Evolutionary conservation across 2,888 invertebrate species (phyloP).

Genomic region (Ochropleura leucogaster): DNA sequence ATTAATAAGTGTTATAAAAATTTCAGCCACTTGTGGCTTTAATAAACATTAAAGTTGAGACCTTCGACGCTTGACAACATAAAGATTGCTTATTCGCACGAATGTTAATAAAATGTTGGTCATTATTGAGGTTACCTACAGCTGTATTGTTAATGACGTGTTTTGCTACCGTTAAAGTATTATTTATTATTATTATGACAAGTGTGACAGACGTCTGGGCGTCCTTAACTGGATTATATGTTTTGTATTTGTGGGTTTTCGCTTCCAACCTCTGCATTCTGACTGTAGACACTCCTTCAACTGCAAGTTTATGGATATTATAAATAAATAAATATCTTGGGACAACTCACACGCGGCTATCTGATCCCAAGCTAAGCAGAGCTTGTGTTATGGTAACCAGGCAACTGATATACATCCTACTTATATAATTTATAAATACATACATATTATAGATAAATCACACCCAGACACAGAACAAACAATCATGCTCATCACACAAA

Average conservation of each 20-base stretch:
- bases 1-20: constrained; percentile 17
- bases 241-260: constrained; percentile 63
- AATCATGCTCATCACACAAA: too few species aligned
- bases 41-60: constrained; percentile 42
- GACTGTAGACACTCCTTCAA: constrained; percentile 14
- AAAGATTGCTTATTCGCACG: constrained; percentile 54
- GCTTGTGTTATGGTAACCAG: too few species aligned
- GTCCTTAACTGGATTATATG: constrained; percentile 57
- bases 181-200: constrained; percentile 44
- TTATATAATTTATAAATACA: too few species aligned
- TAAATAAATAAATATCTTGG: too few species aligned
- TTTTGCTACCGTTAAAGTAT: constrained; percentile 29
- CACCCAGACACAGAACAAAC: too few species aligned
- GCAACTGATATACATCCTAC: too few species aligned
- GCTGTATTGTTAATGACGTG: constrained; percentile 37
- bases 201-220: constrained; percentile 26
- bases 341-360: too few species aligned
- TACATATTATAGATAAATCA: too few species aligned
- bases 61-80: constrained; percentile 47
- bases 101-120: constrained; percentile 45
- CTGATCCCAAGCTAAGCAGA: too few species aligned
- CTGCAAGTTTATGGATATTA: not conserved
- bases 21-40: constrained; percentile 42
- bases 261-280: constrained; percentile 38
- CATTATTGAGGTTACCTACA: constrained; percentile 48